Evolutionary conservation across 2,888 invertebrate genomes (phyloP).

Genomic region (Conistra vaccinii): DNA sequence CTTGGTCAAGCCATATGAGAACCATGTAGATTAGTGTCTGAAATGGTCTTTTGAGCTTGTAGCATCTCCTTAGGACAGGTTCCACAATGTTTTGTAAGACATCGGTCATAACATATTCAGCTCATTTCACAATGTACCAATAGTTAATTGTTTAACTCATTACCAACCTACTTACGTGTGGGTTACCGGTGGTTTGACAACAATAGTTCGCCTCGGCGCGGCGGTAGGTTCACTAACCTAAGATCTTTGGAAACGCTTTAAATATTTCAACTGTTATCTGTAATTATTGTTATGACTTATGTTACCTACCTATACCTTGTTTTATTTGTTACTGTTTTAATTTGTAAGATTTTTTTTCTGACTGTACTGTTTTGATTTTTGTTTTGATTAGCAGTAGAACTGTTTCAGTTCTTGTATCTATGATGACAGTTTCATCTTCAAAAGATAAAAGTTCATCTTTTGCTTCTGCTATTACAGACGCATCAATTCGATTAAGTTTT

Average conservation of each 20-base stretch:
- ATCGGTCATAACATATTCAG: slow-evolving; percentile 49
- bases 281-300: slow-evolving; percentile 37
- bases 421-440: not conserved
- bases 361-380: slow-evolving; percentile 1
- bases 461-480: not conserved
- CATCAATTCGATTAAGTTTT: not conserved
- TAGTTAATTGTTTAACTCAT: slow-evolving; percentile 72
- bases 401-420: not conserved
- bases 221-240: slow-evolving; percentile 74
- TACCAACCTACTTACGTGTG: slow-evolving; percentile 68
- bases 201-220: slow-evolving; percentile 67
- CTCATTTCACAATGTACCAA: slow-evolving; percentile 56
- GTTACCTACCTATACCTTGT: slow-evolving; percentile 1
- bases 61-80: not conserved
- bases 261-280: slow-evolving; percentile 56
- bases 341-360: not conserved
- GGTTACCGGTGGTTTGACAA: slow-evolving; percentile 68
- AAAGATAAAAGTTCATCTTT: not conserved
- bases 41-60: too few relatives aligned
- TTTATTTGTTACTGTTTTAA: slow-evolving; percentile 31
- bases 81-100: slow-evolving; percentile 32
- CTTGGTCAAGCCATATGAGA: too few relatives aligned
- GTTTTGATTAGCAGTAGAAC: not conserved
- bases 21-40: too few relatives aligned
- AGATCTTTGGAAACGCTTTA: slow-evolving; percentile 67